Evolutionary conservation across 1,140 invertebrate species (phyloP).

Genomic region (Mercenaria mercenaria): DNA sequence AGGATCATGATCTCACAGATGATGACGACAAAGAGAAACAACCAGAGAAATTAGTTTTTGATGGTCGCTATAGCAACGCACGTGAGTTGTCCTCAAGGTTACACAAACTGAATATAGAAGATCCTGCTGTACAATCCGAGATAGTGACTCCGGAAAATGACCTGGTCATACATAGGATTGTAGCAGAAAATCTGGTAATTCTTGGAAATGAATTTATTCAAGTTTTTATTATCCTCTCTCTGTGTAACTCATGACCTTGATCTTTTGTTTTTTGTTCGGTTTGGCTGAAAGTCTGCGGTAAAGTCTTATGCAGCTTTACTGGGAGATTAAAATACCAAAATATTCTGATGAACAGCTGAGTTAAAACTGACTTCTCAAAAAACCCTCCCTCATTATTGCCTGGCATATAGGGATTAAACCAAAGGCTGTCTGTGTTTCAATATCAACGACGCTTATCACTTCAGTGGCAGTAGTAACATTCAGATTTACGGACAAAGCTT

Average conservation of each 20-base stretch:
- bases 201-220: not conserved
- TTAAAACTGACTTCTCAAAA: too few relatives aligned
- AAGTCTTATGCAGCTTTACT: too few relatives aligned
- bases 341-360: too few relatives aligned
- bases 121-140: conserved; percentile 75
- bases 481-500: too few relatives aligned
- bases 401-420: too few relatives aligned
- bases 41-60: conserved; percentile 76
- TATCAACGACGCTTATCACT: too few relatives aligned
- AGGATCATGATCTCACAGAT: conserved; percentile 89
- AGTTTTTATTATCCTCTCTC: not conserved
- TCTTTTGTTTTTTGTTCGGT: not conserved
- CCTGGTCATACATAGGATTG: conserved; percentile 79
- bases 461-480: too few relatives aligned
- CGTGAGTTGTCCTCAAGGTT: conserved; percentile 66
- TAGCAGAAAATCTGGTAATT: conserved; percentile 82
- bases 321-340: too few relatives aligned
- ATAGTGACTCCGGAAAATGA: conserved; percentile 79
- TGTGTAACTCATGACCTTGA: not conserved
- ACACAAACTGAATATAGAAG: conserved; percentile 76
- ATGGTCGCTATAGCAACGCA: conserved; percentile 54
- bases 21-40: conserved; percentile 77
- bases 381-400: too few relatives aligned
- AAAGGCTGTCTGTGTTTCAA: too few relatives aligned
- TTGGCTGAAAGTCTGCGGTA: not conserved